Evolutionary conservation across 2,113 vertebrate species (phyloP).

Genomic region (Silurus asotus): DNA sequence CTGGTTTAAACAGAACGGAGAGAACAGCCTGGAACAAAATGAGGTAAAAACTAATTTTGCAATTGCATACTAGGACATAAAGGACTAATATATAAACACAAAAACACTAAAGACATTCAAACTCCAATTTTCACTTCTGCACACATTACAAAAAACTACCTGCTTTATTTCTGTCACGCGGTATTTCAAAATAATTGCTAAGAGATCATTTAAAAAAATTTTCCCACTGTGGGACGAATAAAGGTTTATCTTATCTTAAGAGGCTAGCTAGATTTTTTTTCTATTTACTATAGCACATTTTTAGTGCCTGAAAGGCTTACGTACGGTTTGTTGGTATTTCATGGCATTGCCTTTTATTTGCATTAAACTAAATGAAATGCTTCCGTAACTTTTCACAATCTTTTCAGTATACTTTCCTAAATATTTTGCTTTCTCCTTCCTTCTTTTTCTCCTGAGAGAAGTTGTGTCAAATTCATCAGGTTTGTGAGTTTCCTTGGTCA

Average conservation of each 20-base stretch:
- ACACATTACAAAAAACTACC: not conserved
- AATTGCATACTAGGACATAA: not conserved
- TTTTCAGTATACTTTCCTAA: not conserved
- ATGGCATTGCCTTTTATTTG: too few relatives aligned
- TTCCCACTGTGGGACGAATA: too few relatives aligned
- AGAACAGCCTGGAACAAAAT: constrained; percentile 74
- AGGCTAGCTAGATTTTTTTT: not conserved
- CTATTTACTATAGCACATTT: not conserved
- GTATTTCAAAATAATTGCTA: not conserved
- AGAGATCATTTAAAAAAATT: too few relatives aligned
- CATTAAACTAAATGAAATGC: not conserved
- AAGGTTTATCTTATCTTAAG: too few relatives aligned
- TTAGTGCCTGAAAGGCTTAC: not conserved
- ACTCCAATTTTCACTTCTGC: not conserved
- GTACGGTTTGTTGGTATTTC: not conserved
- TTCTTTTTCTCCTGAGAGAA: not conserved
- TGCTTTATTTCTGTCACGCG: not conserved
- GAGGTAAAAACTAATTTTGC: constrained; percentile 63
- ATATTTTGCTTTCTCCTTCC: not conserved
- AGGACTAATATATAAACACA: not conserved
- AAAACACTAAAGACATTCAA: not conserved
- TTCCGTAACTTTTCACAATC: not conserved
- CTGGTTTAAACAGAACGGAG: constrained; percentile 76
- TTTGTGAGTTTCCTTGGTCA: too few relatives aligned
- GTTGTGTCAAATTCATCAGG: too few relatives aligned